A percentile compares a stretch with the other conserved stretches of the same genome.
Evolutionary conservation across 1,140 invertebrate species (phyloP).

Genomic region (Armadillidium nasatum): DNA sequence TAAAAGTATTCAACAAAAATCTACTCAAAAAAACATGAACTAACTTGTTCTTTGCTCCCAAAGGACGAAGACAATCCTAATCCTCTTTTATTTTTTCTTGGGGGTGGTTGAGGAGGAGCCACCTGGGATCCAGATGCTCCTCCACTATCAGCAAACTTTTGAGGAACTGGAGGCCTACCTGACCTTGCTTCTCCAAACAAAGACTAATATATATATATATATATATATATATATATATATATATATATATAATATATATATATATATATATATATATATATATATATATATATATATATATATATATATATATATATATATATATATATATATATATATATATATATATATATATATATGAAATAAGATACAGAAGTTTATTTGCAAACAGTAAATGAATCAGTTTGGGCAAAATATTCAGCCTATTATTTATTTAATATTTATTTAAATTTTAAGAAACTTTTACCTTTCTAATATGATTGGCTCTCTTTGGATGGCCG

Average conservation of each 20-base stretch:
- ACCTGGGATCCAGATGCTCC: neutral
- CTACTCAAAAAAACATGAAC: neutral
- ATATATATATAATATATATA: too few relatives aligned
- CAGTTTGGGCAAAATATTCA: too few relatives aligned
- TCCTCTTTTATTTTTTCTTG: constrained; percentile 22
- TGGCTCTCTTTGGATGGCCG: constrained; percentile 77
- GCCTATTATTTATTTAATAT: too few relatives aligned
- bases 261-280: too few relatives aligned
- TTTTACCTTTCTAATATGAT: constrained; percentile 67
- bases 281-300: too few relatives aligned
- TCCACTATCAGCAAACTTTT: constrained; percentile 13
- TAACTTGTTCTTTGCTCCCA: constrained; percentile 19
- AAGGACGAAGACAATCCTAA: neutral
- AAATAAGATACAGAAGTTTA: too few relatives aligned
- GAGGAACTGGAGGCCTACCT: constrained; percentile 22
- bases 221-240: too few relatives aligned
- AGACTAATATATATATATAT: neutral
- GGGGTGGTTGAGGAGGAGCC: constrained; percentile 20
- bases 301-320: too few relatives aligned
- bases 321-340: too few relatives aligned
- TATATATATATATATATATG: too few relatives aligned
- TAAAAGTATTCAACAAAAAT: neutral
- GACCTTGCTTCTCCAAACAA: constrained; percentile 14
- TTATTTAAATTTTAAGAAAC: too few relatives aligned
- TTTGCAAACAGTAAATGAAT: too few relatives aligned